A percentile compares a stretch with the other conserved stretches of the same genome.
Conservation (phyloP, 1,140 invertebrate species). For the Lucilia cuprina region DNA sequence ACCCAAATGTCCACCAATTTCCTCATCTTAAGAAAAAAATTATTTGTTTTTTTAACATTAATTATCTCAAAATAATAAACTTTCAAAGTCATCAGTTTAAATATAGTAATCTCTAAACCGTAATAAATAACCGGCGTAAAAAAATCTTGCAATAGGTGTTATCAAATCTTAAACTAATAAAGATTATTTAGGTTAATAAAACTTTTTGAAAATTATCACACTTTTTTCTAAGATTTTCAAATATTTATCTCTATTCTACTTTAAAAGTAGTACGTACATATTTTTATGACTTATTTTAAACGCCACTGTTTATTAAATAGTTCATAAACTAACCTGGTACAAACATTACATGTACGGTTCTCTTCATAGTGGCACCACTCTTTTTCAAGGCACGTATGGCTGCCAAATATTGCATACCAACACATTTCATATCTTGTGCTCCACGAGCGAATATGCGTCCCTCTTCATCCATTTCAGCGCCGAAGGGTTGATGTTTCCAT, state of each 20-base stretch:
- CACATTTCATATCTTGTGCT: slow-evolving; percentile 70
- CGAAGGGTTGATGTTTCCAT: slow-evolving; percentile 75
- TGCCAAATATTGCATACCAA: slow-evolving; percentile 67
- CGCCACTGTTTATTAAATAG: neutral
- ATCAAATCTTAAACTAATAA: neutral
- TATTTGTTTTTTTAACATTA: too few species aligned
- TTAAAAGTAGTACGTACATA: too few species aligned
- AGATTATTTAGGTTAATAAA: neutral
- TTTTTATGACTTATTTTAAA: neutral
- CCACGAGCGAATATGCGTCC: slow-evolving; percentile 85
- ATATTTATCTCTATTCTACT: too few species aligned
- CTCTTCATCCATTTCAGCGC: slow-evolving; percentile 73
- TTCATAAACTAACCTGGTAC: slow-evolving; percentile 85
- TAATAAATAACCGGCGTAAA: neutral
- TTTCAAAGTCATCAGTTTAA: too few species aligned
- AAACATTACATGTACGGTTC: slow-evolving; percentile 79
- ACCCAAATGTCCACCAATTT: slow-evolving; percentile 83
- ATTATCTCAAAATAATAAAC: too few species aligned
- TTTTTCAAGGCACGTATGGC: slow-evolving; percentile 73
- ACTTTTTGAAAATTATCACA: neutral
- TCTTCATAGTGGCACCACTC: slow-evolving; percentile 66
- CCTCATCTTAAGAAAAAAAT: slow-evolving; percentile 75
- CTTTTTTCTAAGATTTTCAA: neutral
- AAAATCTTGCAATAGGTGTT: neutral
- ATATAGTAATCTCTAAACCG: neutral